Conservation (phyloP, 2,113 vertebrate species). For the Phaethon lepturus region DNA sequence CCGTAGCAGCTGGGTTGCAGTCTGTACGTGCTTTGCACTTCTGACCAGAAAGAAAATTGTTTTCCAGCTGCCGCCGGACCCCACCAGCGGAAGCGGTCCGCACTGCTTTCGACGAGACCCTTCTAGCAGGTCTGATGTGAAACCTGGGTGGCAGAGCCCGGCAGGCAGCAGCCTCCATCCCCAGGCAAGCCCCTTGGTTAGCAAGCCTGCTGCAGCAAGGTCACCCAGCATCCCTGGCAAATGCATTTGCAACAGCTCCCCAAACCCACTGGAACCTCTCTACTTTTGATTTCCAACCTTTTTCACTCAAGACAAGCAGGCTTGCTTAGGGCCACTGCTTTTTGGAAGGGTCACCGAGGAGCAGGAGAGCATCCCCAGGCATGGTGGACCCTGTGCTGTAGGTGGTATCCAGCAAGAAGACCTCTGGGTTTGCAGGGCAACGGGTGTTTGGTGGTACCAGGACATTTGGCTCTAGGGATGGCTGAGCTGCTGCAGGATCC, state of each 20-base stretch:
- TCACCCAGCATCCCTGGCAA: not conserved
- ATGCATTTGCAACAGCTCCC: not conserved
- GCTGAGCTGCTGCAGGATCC: accelerated
- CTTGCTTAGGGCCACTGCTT: not conserved
- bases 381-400: accelerated
- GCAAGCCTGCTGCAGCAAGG: not conserved
- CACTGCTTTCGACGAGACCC: not conserved
- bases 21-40: not conserved
- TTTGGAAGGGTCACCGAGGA: not conserved
- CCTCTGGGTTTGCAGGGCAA: not conserved
- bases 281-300: not conserved
- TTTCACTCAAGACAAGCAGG: not conserved
- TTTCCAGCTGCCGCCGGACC: not conserved
- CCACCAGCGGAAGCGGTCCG: not conserved
- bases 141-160: not conserved
- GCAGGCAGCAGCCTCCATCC: not conserved
- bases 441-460: not conserved
- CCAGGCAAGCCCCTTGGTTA: not conserved
- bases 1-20: not conserved
- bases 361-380: not conserved
- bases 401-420: not conserved
- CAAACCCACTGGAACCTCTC: not conserved
- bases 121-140: not conserved
- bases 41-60: not conserved
- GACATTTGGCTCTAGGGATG: not conserved